These are phyloP conservation scores for Tapirus indicus DNA, from an alignment of 2,797 vertebrate species.

Conservation along the genomic window DNA sequence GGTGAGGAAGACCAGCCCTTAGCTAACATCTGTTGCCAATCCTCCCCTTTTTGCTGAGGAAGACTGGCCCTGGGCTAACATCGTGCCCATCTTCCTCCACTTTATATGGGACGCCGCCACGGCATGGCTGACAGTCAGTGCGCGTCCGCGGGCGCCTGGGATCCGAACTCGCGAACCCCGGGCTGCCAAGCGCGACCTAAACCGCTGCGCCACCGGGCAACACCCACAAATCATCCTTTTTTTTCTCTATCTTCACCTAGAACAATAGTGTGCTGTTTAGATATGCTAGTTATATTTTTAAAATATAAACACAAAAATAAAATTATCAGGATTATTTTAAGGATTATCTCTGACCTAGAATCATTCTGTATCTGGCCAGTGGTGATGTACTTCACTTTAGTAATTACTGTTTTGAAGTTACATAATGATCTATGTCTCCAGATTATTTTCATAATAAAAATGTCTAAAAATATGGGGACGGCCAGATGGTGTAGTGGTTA, in stretches of 20 bases:
- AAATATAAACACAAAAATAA: constrained; percentile 6
- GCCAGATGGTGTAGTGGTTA: too few species aligned
- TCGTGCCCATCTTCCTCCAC: too few species aligned
- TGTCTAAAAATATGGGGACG: background rate
- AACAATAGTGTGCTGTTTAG: background rate
- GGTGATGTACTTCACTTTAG: background rate
- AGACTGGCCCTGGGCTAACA: too few species aligned
- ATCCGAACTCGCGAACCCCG: too few species aligned
- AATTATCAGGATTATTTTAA: background rate
- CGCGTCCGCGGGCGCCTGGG: too few species aligned
- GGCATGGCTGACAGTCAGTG: too few species aligned
- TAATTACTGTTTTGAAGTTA: background rate
- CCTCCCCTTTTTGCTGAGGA: too few species aligned
- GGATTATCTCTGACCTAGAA: background rate
- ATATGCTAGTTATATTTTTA: background rate
- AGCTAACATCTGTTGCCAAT: too few species aligned
- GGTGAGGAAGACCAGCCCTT: too few species aligned
- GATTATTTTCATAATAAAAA: background rate
- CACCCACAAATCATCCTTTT: background rate
- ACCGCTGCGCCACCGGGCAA: too few species aligned
- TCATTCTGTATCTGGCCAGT: background rate
- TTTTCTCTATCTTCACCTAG: background rate
- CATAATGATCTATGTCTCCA: background rate
- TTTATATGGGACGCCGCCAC: too few species aligned
- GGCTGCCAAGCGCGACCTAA: too few species aligned